Evolutionary conservation across 2,797 vertebrate genomes (phyloP), one percentile per base, ranked within the genome.

Genomic region (Limnodromus scolopaceus): DNA sequence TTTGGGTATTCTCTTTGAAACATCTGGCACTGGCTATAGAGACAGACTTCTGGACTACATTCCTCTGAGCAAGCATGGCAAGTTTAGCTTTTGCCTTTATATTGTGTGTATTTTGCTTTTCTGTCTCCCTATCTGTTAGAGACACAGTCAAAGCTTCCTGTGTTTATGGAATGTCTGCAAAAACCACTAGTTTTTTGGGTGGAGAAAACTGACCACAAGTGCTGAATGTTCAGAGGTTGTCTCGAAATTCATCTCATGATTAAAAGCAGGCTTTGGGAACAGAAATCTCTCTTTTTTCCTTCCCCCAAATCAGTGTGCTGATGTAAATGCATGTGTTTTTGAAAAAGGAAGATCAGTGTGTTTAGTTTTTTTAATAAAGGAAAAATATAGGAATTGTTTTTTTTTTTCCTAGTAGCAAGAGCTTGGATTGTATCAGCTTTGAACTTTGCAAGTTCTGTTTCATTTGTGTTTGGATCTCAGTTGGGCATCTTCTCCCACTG

Each of bases 151-250:
- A 92, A 92, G 95, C 89, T 97, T 97, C 96, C 95, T 96, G 96
- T 96, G 96, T 97, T 97, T 97, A 82, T 93, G 97, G 97, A 98
- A 98, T 96, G 96, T 97, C 97, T 96, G 94, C 95, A 96, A 88
- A 98, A 97, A 58, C 89, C 85, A 96, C 93, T 69, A 32, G 4
- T 25, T 80, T 86, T 95, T 51, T 64, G 91, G 75, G 84, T 58
- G 60, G 82, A 64, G 70, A 83, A 83, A 81, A 84, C 76, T 92
- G 94, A 94, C 86, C 91, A 60, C 51, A 70, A 95, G 36, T 65
- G 86, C 92, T 93, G 81, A 89, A 89, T 81, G 87, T 92, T 89
- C 95, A 90, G 86, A 95, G 66, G 91, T 68, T 71, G 76, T 86
- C 85, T 91, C 78, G 83, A 89, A 94, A 96, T 82, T 49, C 57